Evolutionary conservation across 2,888 invertebrate species (phyloP), one percentile per base, ranked within the genome.

Genomic region (Harmothoe impar): DNA sequence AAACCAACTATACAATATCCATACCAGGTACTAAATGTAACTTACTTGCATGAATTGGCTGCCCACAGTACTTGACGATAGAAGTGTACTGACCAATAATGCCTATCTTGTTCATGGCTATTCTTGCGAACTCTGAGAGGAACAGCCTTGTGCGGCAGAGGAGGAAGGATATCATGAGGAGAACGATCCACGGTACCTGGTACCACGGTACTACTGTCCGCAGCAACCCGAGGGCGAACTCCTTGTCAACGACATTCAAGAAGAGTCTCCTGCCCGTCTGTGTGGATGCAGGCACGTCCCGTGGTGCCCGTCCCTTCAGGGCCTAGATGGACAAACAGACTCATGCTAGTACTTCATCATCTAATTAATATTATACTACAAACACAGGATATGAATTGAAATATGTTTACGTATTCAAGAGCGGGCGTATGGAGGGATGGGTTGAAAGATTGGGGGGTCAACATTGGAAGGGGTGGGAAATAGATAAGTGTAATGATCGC

Each of bases 11-110:
- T n/a, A n/a, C n/a, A n/a, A n/a, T n/a, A n/a, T n/a, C n/a, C n/a
- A n/a, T n/a, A n/a, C n/a, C n/a, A n/a, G n/a, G n/a, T n/a, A n/a
- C n/a, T n/a, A n/a, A n/a, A n/a, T n/a, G n/a, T n/a, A n/a, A 35
- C 84, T 84, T 43, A 84, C 84, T 84, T 33, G 84, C 84, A 10
- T 51, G 43, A 51, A 84, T 84, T n/a, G 84, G n/a, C 43, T 84
- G 43, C 17, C 43, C 84, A 43, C 84, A 84, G 51, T 84, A 84
- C 23, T 35, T 84, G 43, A 84, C 84, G 25, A 84, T 84, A 51
- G 25, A 15, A 0, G 17, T 84, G 23, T 84, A 84, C 43, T 84
- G 84, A 5, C 84, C 84, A 17, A n/a, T 33, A n/a, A 84, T 84
- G 3, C 84, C 84, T 23, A 84, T 84, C 15, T 31, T 31, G 25